A percentile compares a stretch with the other conserved stretches of the same genome.
Conservation (phyloP, 2,888 invertebrate genomes). For the Chironomus tentans region DNA sequence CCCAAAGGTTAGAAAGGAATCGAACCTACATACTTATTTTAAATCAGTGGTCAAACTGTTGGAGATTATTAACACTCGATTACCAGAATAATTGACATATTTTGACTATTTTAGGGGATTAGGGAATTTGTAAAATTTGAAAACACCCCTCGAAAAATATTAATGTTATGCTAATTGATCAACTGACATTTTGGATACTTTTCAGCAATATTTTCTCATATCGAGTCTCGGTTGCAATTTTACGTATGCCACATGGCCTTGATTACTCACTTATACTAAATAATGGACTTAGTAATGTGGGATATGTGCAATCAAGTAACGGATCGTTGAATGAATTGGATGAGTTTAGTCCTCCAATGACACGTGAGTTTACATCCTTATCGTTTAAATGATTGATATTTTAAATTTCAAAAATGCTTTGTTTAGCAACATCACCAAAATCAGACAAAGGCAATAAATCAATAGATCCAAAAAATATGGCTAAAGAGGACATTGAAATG, state of each 20-base stretch:
- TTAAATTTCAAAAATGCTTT: not conserved
- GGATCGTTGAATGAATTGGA: not conserved
- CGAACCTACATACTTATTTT: too few relatives aligned
- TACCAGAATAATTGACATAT: too few relatives aligned
- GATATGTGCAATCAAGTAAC: not conserved
- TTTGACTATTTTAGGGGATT: too few relatives aligned
- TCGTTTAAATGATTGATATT: too few relatives aligned
- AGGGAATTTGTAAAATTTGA: too few relatives aligned
- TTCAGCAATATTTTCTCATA: constrained; percentile 84
- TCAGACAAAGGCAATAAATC: constrained; percentile 43
- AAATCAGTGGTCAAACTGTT: too few relatives aligned
- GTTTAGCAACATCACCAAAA: constrained; percentile 34
- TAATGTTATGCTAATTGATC: not conserved
- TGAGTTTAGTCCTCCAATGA: not conserved
- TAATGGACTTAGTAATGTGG: not conserved
- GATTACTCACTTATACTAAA: constrained; percentile 57
- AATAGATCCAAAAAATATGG: constrained; percentile 50
- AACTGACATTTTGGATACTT: not conserved
- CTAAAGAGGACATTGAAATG: constrained; percentile 48
- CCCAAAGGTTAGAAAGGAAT: too few relatives aligned
- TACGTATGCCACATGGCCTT: constrained; percentile 76
- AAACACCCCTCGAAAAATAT: too few relatives aligned
- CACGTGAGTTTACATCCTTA: not conserved
- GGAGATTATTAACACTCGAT: too few relatives aligned
- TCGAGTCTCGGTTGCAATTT: constrained; percentile 80